Evolutionary conservation across 2,888 invertebrate species (phyloP), one percentile per base, ranked within the genome.

Genomic region (Orthonevra nobilis): DNA sequence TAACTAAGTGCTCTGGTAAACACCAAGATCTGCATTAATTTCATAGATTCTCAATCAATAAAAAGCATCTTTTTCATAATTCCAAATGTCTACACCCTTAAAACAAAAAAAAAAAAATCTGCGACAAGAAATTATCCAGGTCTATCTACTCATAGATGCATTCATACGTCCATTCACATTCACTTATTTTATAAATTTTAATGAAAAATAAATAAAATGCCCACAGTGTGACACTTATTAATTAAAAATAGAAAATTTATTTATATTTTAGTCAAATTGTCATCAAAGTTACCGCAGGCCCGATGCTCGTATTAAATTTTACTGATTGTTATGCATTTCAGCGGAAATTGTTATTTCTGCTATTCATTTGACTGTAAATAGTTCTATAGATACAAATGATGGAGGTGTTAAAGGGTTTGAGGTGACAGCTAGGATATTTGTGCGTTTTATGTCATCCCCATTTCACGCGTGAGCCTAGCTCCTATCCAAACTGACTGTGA

Each of bases 241-340:
- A 86, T 86, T 86, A 86, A 86, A 86, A 86, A 83, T 82, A 81
- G 77, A 81, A 83, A 86, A 85, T 86, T 84, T 86, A 85, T 86
- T 85, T 86, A 85, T 85, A 86, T 86, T 86, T 86, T 85, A 86
- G 86, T 86, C 86, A 86, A 85, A 86, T 86, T 85, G 85, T 86
- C 86, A 86, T 75, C 82, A 81, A 81, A 75, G 63, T 73, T 68
- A 82, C 79, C 72, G 73, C 66, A 79, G 79, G 79, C 68, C 61
- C 72, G 73, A 58, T 74, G 61, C 30, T 38, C 73, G 50, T 74
- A 74, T 74, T 74, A 63, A 81, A 60, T 63, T 61, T 69, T 54
- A 30, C 73, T 81, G 81, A 74, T 81, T 74, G 68, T 69, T 68
- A 63, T 81, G 74, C 73, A 74, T 74, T 81, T 81, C 81, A 81